phyloP scores from a whole-genome alignment of 2,797 vertebrate genomes.

The Pelodytes ibericus region DNA sequence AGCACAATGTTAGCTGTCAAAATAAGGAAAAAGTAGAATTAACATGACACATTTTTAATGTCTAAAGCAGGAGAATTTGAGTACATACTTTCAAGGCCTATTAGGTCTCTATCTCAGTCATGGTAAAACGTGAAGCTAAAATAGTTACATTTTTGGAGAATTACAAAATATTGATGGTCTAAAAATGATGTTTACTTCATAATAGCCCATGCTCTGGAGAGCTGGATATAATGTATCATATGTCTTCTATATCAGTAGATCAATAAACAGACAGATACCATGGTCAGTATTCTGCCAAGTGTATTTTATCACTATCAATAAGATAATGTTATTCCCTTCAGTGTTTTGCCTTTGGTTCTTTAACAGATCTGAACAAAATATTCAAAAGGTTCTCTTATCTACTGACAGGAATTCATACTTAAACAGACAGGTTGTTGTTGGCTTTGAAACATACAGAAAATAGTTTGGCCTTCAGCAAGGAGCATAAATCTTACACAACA shows the following conservation, averaged over 20 bases:
- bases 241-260: conserved; percentile 15
- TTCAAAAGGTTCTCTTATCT: conserved; percentile 33
- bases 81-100: no score
- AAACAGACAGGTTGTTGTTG: conserved; percentile 19
- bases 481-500: background rate
- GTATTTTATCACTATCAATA: conserved; percentile 38
- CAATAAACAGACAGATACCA: conserved; percentile 26
- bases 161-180: no score
- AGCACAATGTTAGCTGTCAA: no score
- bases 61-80: no score
- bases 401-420: conserved; percentile 12
- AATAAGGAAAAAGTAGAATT: no score
- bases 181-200: background rate
- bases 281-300: conserved; percentile 13
- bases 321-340: conserved; percentile 19
- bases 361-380: conserved; percentile 24
- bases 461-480: conserved; percentile 14
- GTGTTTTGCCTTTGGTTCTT: conserved; percentile 29
- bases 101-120: no score
- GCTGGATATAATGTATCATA: conserved; percentile 9
- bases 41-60: no score
- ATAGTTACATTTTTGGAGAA: no score
- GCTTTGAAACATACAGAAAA: conserved; percentile 2
- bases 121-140: no score
- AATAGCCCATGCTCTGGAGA: background rate